Conservation (phyloP, 1,140 invertebrate genomes). For the Pseudomyrmex concolor region DNA sequence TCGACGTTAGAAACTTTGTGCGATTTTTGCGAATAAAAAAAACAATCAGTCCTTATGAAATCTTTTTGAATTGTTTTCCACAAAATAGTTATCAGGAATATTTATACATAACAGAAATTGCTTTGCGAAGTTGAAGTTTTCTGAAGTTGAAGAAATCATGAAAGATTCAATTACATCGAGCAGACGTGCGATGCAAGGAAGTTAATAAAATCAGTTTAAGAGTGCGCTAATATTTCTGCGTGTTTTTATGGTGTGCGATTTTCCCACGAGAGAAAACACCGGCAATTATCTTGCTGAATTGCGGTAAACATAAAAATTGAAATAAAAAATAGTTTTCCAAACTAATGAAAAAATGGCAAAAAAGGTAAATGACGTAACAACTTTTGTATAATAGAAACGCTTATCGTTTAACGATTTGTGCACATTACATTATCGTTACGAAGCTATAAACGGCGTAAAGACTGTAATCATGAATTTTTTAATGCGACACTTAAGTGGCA, state of each 20-base stretch:
- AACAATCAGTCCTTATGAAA: not conserved
- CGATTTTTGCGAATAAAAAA: not conserved
- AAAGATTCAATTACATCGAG: not conserved
- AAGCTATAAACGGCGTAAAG: not conserved
- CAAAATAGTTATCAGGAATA: not conserved
- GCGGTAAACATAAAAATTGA: no score
- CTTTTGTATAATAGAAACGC: not conserved
- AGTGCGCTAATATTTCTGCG: not conserved
- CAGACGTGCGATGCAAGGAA: not conserved
- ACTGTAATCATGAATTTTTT: conserved; percentile 28
- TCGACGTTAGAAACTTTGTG: no score
- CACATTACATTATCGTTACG: not conserved
- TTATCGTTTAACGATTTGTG: conserved; percentile 9
- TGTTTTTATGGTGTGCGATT: not conserved
- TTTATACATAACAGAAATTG: not conserved
- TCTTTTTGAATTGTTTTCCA: not conserved
- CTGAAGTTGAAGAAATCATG: not conserved
- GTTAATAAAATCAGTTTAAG: conserved; percentile 9
- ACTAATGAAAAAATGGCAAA: conserved; percentile 29
- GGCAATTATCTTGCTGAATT: not conserved
- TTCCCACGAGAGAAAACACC: not conserved
- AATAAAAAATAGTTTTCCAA: not conserved
- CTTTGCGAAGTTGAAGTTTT: not conserved
- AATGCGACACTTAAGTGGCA: conserved; percentile 4
- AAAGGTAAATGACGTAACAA: conserved; percentile 21